phyloP scores from a whole-genome alignment of 1,140 invertebrate species.

The Schlechtendalia chinensis region DNA sequence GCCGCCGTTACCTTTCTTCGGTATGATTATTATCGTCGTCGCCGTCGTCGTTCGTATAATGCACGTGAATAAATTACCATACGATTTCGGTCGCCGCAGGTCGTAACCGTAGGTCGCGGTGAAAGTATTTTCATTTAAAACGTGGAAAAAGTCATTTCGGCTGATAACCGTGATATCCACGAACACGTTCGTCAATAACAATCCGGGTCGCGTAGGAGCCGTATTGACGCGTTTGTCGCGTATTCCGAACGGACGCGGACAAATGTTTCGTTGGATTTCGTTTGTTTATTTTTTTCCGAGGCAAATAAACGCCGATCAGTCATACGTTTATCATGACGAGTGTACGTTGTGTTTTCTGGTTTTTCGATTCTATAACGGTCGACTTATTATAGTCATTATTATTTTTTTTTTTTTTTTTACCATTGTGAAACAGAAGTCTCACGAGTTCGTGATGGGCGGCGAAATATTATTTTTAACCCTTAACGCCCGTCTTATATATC shows the following conservation, averaged over 20 bases:
- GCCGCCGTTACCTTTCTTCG: neutral
- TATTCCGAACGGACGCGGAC: neutral
- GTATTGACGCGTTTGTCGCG: neutral
- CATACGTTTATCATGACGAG: too few species aligned
- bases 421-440: constrained; percentile 43
- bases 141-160: neutral
- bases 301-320: too few species aligned
- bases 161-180: neutral
- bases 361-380: constrained; percentile 19
- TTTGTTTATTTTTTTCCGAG: too few species aligned
- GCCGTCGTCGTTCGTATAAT: neutral
- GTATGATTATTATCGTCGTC: neutral
- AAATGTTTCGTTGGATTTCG: neutral
- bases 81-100: constrained; percentile 6
- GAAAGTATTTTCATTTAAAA: constrained; percentile 7
- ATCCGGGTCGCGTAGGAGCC: neutral
- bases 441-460: constrained; percentile 40
- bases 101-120: neutral
- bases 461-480: constrained; percentile 45
- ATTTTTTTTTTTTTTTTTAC: constrained; percentile 11
- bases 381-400: too few species aligned
- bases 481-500: neutral
- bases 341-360: neutral
- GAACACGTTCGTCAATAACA: neutral
- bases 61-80: constrained; percentile 17